A percentile compares a stretch with the other conserved stretches of the same genome.
These are phyloP conservation scores for Rhyacichthys aspro DNA, from an alignment of 2,797 vertebrate genomes.

Conservation along the genomic window DNA sequence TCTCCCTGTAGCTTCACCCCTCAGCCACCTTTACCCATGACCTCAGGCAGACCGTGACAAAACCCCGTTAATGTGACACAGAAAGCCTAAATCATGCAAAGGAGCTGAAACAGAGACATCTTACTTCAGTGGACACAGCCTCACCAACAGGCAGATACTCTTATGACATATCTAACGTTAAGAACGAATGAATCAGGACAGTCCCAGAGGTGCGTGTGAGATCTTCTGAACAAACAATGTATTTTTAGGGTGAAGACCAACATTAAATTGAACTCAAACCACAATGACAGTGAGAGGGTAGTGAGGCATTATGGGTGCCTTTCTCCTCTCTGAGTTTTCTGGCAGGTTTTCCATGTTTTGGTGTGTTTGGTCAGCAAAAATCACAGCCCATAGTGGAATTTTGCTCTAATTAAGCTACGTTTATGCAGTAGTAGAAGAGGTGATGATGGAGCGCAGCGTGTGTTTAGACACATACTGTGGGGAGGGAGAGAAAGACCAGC, in stretches of 20 bases:
- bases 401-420: slow-evolving; percentile 63
- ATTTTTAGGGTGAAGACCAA: slow-evolving; percentile 50
- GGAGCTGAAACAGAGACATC: slow-evolving; percentile 1
- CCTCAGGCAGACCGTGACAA: slow-evolving; percentile 46
- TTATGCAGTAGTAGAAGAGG: slow-evolving; percentile 61
- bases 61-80: slow-evolving; percentile 27
- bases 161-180: slow-evolving; percentile 27
- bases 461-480: slow-evolving; percentile 50
- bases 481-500: slow-evolving; percentile 43
- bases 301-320: slow-evolving; percentile 41
- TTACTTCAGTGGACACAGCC: slow-evolving; percentile 13
- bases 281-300: slow-evolving; percentile 35
- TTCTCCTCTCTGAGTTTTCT: slow-evolving; percentile 45
- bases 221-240: slow-evolving; percentile 19
- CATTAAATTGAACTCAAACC: slow-evolving; percentile 48
- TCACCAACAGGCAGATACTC: slow-evolving; percentile 22
- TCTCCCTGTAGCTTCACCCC: slow-evolving; percentile 23
- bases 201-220: slow-evolving; percentile 25
- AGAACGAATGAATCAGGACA: slow-evolving; percentile 15
- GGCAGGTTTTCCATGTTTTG: slow-evolving; percentile 31
- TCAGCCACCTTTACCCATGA: slow-evolving; percentile 41
- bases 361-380: slow-evolving; percentile 52
- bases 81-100: slow-evolving; percentile 5
- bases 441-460: slow-evolving; percentile 68
- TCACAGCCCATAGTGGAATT: slow-evolving; percentile 46